Percentiles rank a stretch among this genome's conserved stretches.
Evolutionary conservation across 2,888 invertebrate species (phyloP).

Genomic region (Eilema griseolum): DNA sequence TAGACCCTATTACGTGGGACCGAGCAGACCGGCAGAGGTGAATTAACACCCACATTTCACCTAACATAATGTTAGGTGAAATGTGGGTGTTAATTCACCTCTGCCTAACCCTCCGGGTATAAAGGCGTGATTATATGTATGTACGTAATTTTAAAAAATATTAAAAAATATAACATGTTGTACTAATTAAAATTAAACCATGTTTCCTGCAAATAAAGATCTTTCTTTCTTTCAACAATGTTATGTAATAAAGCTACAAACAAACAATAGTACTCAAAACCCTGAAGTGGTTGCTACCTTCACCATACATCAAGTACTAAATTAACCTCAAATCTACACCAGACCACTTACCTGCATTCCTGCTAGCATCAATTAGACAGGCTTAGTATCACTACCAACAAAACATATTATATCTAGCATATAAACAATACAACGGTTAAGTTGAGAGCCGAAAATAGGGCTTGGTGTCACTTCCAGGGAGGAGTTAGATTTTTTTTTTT

Average conservation of each 20-base stretch:
- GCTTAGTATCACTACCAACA: slow-evolving; percentile 80
- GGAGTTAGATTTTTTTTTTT: neutral
- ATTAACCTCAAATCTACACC: slow-evolving; percentile 14
- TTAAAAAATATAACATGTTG: no score
- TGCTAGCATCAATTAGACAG: slow-evolving; percentile 68
- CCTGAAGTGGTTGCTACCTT: neutral
- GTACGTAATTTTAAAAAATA: no score
- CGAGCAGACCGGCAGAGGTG: no score
- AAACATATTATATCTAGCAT: slow-evolving; percentile 82
- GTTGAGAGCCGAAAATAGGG: slow-evolving; percentile 67
- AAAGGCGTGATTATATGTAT: no score
- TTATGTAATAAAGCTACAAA: neutral
- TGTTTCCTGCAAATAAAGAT: no score
- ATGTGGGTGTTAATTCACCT: no score
- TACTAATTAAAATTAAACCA: no score
- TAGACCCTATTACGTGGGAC: no score
- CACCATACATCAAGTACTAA: neutral
- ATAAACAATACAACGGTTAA: slow-evolving; percentile 82
- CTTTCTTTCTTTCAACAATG: no score
- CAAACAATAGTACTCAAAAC: neutral
- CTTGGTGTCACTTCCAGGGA: slow-evolving; percentile 28
- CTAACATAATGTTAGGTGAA: no score
- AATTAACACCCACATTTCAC: no score
- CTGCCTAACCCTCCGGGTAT: no score
- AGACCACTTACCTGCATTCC: slow-evolving; percentile 58